Conservation (phyloP, 1,140 invertebrate genomes). For the Maniola jurtina region DNA sequence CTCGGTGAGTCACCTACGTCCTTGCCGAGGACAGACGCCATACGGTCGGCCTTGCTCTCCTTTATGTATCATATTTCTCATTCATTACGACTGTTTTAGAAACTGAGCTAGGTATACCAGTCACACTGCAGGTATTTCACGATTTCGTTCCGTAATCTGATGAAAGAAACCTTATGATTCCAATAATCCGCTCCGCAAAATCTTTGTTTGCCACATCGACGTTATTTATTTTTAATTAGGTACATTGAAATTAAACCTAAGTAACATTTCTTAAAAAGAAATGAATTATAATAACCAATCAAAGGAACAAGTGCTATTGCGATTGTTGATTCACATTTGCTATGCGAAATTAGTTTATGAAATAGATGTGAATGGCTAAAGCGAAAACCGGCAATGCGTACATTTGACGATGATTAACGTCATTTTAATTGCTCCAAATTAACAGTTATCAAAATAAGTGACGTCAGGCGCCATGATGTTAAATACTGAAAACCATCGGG, state of each 20-base stretch:
- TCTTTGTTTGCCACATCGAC: not conserved
- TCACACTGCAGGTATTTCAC: not conserved
- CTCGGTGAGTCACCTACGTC: slow-evolving; percentile 82
- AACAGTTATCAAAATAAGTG: slow-evolving; percentile 1
- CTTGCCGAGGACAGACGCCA: slow-evolving; percentile 75
- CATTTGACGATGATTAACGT: not conserved
- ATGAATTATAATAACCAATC: not conserved
- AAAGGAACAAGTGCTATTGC: slow-evolving; percentile 8
- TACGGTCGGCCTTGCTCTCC: slow-evolving; percentile 46
- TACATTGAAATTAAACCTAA: not conserved
- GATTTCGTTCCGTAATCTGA: not conserved
- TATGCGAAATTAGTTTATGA: slow-evolving; percentile 10
- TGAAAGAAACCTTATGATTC: not conserved
- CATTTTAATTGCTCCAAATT: slow-evolving; percentile 34
- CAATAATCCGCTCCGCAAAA: not conserved
- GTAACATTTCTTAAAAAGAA: not conserved
- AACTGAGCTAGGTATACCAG: not conserved
- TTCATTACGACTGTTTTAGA: slow-evolving; percentile 1
- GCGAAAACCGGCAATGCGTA: slow-evolving; percentile 4
- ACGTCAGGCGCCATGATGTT: not conserved
- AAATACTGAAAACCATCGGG: not conserved
- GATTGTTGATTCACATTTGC: slow-evolving; percentile 12
- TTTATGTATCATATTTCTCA: slow-evolving; percentile 35
- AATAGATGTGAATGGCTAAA: not conserved
- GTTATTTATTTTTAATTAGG: not conserved